A percentile compares a stretch with the other conserved stretches of the same genome.
Evolutionary conservation across 2,888 invertebrate genomes (phyloP).

Genomic region (Lysandra bellargus): DNA sequence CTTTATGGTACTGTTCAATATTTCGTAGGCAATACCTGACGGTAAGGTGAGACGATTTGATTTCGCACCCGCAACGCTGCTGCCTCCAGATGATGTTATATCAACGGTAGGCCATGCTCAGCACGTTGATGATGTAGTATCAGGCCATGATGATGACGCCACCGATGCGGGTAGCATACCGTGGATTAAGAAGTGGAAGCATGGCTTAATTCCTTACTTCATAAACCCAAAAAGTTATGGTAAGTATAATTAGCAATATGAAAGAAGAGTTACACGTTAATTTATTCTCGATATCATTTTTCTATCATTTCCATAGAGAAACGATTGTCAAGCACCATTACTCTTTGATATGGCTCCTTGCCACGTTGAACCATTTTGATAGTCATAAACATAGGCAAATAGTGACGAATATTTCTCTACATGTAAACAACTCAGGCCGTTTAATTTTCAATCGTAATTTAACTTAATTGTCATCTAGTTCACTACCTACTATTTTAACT

Average conservation of each 20-base stretch:
- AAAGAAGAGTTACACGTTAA: not conserved
- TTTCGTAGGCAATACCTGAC: not conserved
- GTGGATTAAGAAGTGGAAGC: conserved; percentile 56
- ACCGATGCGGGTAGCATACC: conserved; percentile 32
- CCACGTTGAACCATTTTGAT: no score
- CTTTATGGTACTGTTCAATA: not conserved
- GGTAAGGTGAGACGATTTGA: conserved; percentile 51
- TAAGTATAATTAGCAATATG: conserved; percentile 40
- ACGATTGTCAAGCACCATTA: no score
- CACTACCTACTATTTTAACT: no score
- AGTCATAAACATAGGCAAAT: no score
- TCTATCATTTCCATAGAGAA: no score
- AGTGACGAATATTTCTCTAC: no score
- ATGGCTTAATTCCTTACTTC: conserved; percentile 66
- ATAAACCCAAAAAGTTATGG: conserved; percentile 69
- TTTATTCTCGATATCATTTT: no score
- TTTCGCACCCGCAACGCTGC: conserved; percentile 54
- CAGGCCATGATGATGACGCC: not conserved
- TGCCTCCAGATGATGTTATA: conserved; percentile 40
- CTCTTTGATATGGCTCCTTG: no score
- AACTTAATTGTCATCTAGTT: no score
- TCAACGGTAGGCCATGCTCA: not conserved
- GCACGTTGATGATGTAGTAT: not conserved
- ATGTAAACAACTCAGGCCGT: no score
- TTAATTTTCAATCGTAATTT: no score